phyloP scores from a whole-genome alignment of 2,888 invertebrate species.

The Hirtodrosophila histrioides region DNA sequence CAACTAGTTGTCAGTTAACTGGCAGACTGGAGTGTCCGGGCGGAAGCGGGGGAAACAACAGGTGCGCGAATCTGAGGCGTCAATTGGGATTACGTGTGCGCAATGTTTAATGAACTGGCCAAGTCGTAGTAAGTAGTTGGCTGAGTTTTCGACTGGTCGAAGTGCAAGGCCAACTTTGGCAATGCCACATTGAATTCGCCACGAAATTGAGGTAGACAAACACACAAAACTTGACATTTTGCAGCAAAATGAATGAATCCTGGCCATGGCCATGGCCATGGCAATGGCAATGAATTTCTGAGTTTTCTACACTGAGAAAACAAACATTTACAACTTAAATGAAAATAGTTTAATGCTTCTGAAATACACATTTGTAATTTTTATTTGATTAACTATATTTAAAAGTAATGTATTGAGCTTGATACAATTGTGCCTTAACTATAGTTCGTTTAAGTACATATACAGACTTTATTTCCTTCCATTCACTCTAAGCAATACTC shows the following conservation, averaged over 20 bases:
- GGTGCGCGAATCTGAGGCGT: constrained; percentile 76
- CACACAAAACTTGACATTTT: constrained; percentile 17
- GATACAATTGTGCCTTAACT: too few relatives aligned
- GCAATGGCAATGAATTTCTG: not conserved
- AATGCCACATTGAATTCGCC: constrained; percentile 62
- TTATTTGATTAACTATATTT: too few relatives aligned
- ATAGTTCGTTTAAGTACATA: too few relatives aligned
- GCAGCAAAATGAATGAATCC: too few relatives aligned
- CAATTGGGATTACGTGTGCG: constrained; percentile 71
- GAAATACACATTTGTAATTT: too few relatives aligned
- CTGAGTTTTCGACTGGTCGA: constrained; percentile 2
- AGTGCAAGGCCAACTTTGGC: constrained; percentile 33
- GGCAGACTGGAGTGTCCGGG: not conserved
- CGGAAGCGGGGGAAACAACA: constrained; percentile 45
- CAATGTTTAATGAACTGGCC: constrained; percentile 62
- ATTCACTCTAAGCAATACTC: too few relatives aligned
- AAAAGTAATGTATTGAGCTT: too few relatives aligned
- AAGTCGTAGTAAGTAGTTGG: constrained; percentile 3
- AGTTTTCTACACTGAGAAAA: not conserved
- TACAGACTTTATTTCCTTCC: too few relatives aligned
- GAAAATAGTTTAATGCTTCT: too few relatives aligned
- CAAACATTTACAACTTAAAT: too few relatives aligned
- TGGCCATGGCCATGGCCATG: not conserved
- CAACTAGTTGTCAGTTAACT: constrained; percentile 3
- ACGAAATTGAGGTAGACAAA: constrained; percentile 42